Evolutionary conservation across 92 coral and sea anemone species (phyloP), one percentile per base, ranked within the genome.

Genomic region (Parazoanthus darwini): DNA sequence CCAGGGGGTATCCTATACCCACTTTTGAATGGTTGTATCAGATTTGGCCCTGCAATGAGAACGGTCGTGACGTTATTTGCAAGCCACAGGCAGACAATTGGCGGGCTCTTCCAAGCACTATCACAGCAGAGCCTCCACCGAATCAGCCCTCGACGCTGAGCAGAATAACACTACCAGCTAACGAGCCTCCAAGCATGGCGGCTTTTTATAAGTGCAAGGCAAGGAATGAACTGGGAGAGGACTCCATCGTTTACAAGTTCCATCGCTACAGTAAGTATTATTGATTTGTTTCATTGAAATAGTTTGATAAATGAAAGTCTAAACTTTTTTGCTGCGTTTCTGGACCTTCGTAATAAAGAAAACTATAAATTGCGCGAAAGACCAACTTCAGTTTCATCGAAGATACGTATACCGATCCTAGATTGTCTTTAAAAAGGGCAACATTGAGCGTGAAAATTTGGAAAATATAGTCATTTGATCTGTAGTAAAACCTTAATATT

Each of bases 121-220:
- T 81, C 50, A 81, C 10, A 58, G 43, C 68, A 67, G 13, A 56
- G 2, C 85, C 73, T 22, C 85, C 85, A 56, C 5, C 39, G 50
- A 36, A 14, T 33, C 85, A 81, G 68, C 51, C 70, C 42, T 58
- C 85, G 35, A 15, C 59, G 70, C 46, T 81, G 1, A 81, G 85
- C 16, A 81, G 85, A 58, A 81, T 81, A 35, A 81, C 25, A 81
- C 73, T 81, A 8, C 85, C 85, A 35, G 26, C 85, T 16, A 63
- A 81, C 16, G 85, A 81, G 26, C 85, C 85, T 56, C 85, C 50
- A 13, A 18, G 13, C 2, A 81, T 59, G 85, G 85, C 85, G 43
- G 85, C 85, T 58, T 81, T 54, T 67, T 81, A 81, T 50, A 81
- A 59, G 71, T 81, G 85, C 48, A 22, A 81, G n/a, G 85, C 85